Evolutionary conservation across 1,140 invertebrate genomes (phyloP), one percentile per base, ranked within the genome.

Genomic region (Trachymyrmex cornetzi): DNA sequence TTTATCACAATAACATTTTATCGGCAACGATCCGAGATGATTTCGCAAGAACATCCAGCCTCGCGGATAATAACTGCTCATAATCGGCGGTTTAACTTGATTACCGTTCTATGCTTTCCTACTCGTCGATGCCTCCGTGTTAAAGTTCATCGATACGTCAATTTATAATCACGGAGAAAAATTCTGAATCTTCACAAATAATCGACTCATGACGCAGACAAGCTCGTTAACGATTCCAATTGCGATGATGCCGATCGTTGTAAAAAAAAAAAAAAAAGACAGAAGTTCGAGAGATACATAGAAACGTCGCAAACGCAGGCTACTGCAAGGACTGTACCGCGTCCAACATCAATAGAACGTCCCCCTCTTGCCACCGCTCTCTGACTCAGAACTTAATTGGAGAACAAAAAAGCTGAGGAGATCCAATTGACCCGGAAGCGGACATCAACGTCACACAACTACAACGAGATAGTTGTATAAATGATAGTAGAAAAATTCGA

Each of bases 391-490:
- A 27, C 64, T 88, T 91, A 93, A 93, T 93, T 92, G 91, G 90
- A 59, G 90, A 86, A 90, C 87, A 91, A 90, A 91, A 91, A 88
- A 89, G 80, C 63, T 79, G 77, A 75, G 81, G 34, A 87, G 88
- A 64, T 80, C 72, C 85, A 87, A 92, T 92, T 89, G 86, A 93
- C 89, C 91, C 92, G 90, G 92, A 94, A 94, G 89, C 87, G 75
- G 81, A 87, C 80, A 87, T 88, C 85, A 67, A 69, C 85, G 80
- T 14, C 44, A 24, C 64, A 48, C 75, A 48, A 59, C 16, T n/a
- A 48, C 34, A 6, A 34, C 24, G 12, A 67, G 24, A 66, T 27
- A 12, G 34, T 82, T 69, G 34, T 48, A 61, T 55, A 34, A 48
- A 61, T 44, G 38, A 16, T 14, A 9, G 34, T 48, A 14, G 34